phyloP scores from a whole-genome alignment of 2,888 invertebrate genomes.

The Mactromeris polynyma region DNA sequence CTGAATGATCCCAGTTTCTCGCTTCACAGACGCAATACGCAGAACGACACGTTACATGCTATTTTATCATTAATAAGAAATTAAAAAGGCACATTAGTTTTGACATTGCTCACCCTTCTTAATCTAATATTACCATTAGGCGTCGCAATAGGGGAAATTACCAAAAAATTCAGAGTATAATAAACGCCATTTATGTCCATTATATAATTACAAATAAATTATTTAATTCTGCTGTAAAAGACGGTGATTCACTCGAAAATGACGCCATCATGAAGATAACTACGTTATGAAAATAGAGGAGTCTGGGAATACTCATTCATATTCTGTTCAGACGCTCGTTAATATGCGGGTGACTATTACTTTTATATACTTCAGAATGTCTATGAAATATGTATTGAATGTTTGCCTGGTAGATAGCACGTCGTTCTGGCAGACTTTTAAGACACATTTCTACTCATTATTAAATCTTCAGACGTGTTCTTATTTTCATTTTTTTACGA shows the following conservation, averaged over 20 bases:
- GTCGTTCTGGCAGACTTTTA: background rate
- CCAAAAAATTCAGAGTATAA: slow-evolving; percentile 51
- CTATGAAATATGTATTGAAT: background rate
- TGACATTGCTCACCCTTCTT: slow-evolving; percentile 54
- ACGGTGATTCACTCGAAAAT: slow-evolving; percentile 20
- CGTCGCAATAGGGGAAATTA: slow-evolving; percentile 59
- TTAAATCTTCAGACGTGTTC: background rate
- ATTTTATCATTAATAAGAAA: slow-evolving; percentile 49
- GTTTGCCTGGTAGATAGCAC: background rate
- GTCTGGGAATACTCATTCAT: background rate
- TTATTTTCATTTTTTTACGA: background rate
- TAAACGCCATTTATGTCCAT: slow-evolving; percentile 61
- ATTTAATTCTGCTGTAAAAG: slow-evolving; percentile 36
- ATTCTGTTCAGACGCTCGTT: background rate
- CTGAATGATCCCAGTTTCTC: background rate
- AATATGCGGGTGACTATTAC: background rate
- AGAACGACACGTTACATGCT: slow-evolving; percentile 43
- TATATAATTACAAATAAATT: slow-evolving; percentile 51
- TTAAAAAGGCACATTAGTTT: slow-evolving; percentile 55
- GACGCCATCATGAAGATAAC: slow-evolving; percentile 8
- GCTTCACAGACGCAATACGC: background rate
- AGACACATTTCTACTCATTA: background rate
- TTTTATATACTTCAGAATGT: background rate
- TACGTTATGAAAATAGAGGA: background rate
- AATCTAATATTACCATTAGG: slow-evolving; percentile 60